Percentiles rank a stretch among this genome's conserved stretches.
phyloP scores from a whole-genome alignment of 2,113 vertebrate genomes.

The Lepus americanus region DNA sequence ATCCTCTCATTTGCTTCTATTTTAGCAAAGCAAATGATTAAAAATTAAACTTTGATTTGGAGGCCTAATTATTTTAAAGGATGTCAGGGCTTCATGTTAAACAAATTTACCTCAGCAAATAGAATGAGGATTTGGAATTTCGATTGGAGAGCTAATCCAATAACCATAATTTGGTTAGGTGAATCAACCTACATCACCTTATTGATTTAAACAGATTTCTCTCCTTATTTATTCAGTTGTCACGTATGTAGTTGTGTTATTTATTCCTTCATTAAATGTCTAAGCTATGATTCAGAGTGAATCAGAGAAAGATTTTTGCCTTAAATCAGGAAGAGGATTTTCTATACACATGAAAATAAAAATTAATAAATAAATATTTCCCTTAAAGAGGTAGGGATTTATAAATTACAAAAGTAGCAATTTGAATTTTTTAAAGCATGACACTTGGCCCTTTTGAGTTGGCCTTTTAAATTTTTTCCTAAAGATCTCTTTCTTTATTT shows the following conservation, averaged over 20 bases:
- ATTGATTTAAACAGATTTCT: conserved; percentile 64
- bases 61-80: conserved; percentile 78
- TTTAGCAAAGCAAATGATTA: conserved; percentile 77
- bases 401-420: conserved; percentile 23
- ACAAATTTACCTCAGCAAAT: conserved; percentile 74
- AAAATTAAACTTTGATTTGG: conserved; percentile 81
- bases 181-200: conserved; percentile 54
- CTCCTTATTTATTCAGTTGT: conserved; percentile 55
- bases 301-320: conserved; percentile 37
- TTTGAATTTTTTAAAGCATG: too few relatives aligned
- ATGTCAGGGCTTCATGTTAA: conserved; percentile 68
- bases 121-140: conserved; percentile 63
- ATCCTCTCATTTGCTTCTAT: conserved; percentile 69
- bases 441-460: too few relatives aligned
- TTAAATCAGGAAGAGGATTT: conserved; percentile 34
- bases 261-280: conserved; percentile 58
- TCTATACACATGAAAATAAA: conserved; percentile 36
- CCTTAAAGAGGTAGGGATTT: not conserved
- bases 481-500: too few relatives aligned
- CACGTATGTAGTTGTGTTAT: not conserved
- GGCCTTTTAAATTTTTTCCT: too few relatives aligned
- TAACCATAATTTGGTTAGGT: conserved; percentile 69
- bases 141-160: conserved; percentile 59
- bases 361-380: conserved; percentile 8
- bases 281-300: conserved; percentile 55